A percentile compares a stretch with the other conserved stretches of the same genome.
These are phyloP conservation scores for Anguilla anguilla DNA, from an alignment of 2,797 vertebrate species.

Conservation along the genomic window DNA sequence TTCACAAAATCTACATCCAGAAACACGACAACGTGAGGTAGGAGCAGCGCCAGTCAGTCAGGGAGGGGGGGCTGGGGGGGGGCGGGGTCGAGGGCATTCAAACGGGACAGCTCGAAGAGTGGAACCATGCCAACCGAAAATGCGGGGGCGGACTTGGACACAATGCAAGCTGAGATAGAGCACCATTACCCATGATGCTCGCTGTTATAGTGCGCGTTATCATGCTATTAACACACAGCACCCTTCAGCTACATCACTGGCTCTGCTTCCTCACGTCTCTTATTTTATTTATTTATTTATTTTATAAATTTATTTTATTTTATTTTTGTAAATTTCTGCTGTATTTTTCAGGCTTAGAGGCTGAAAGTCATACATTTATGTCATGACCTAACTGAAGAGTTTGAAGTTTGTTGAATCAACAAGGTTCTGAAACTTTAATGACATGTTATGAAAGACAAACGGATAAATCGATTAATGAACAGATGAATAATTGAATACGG, in stretches of 20 bases:
- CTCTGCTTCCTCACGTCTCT: not conserved
- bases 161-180: not conserved
- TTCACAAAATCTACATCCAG: conserved; percentile 99
- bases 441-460: not conserved
- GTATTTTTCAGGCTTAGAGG: no score
- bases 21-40: conserved; percentile 97
- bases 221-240: not conserved
- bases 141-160: not conserved
- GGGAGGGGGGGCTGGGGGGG: not conserved
- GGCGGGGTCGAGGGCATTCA: not conserved
- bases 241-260: not conserved
- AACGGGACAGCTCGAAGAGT: not conserved
- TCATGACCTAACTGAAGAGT: not conserved
- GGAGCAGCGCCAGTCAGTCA: not conserved
- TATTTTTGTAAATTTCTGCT: no score
- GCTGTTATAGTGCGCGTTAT: not conserved
- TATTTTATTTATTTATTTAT: not conserved
- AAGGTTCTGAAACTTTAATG: not conserved
- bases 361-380: no score
- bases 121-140: not conserved
- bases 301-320: no score
- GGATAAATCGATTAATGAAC: not conserved
- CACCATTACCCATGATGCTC: not conserved
- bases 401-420: not conserved
- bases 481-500: not conserved